Conservation (phyloP, 2,797 vertebrate genomes). For the Forpus xanthops region DNA sequence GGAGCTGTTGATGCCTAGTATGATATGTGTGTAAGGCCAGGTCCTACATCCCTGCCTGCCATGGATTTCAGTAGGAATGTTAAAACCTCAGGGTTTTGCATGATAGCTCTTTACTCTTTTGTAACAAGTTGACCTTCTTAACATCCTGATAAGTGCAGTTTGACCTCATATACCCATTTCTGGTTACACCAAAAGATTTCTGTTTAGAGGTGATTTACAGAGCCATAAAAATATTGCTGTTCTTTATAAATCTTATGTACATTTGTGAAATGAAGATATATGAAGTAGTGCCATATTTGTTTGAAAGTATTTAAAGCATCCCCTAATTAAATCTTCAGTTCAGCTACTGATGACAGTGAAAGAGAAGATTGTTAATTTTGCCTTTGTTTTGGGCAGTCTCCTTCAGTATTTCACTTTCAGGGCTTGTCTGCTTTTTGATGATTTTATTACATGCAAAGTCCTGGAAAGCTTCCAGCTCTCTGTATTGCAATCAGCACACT, state of each 20-base stretch:
- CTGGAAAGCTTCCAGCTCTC: neutral
- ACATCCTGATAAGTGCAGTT: neutral
- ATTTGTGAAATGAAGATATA: neutral
- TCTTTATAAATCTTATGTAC: neutral
- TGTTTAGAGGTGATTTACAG: neutral
- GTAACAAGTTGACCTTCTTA: neutral
- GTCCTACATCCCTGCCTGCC: neutral
- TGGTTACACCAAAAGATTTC: neutral
- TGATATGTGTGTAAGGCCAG: neutral
- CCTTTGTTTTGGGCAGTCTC: neutral
- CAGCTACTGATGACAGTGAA: neutral
- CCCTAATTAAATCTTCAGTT: neutral
- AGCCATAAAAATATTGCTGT: neutral
- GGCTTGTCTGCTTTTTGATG: neutral
- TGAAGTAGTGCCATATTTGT: neutral
- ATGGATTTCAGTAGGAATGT: neutral
- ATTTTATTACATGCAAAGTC: neutral
- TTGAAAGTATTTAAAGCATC: neutral
- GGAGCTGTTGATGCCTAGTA: neutral
- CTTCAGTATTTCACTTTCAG: neutral
- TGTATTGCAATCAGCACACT: neutral
- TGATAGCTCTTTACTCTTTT: neutral
- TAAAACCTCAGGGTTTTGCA: neutral
- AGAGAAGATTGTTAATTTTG: neutral
- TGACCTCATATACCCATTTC: neutral